phyloP scores from a whole-genome alignment of 2,888 invertebrate species.

The Drepana falcataria region DNA sequence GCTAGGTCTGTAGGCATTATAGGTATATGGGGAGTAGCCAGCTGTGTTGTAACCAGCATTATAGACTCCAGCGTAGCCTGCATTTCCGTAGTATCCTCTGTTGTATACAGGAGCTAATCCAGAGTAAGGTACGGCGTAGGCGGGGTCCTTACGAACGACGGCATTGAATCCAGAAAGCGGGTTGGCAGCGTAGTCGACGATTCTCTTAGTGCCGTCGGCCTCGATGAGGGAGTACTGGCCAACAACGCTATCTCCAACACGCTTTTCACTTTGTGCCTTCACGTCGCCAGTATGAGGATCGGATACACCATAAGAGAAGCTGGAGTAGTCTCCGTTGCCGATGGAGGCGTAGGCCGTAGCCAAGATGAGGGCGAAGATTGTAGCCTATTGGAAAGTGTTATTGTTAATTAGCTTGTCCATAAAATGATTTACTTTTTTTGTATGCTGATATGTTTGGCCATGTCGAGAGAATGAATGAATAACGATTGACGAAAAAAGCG shows the following conservation, averaged over 20 bases:
- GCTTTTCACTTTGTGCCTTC: constrained; percentile 68
- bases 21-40: neutral
- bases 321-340: constrained; percentile 47
- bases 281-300: constrained; percentile 73
- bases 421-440: too few relatives aligned
- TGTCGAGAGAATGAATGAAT: too few relatives aligned
- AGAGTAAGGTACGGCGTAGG: constrained; percentile 33
- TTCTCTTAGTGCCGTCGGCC: constrained; percentile 68
- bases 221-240: constrained; percentile 72
- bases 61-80: neutral
- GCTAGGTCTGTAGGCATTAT: neutral
- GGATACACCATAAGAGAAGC: constrained; percentile 72
- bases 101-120: constrained; percentile 12
- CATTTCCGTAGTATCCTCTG: neutral
- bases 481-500: too few relatives aligned
- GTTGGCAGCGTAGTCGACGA: constrained; percentile 70
- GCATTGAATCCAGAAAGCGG: constrained; percentile 71
- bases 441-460: too few relatives aligned
- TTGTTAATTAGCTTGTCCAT: neutral
- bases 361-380: constrained; percentile 40
- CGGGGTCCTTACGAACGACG: constrained; percentile 60
- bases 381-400: constrained; percentile 42
- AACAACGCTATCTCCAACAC: constrained; percentile 67
- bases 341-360: constrained; percentile 29
- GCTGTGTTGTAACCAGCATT: neutral